These are phyloP conservation scores for Procambarus clarkii DNA, from an alignment of 1,140 invertebrate genomes.

Conservation along the genomic window DNA sequence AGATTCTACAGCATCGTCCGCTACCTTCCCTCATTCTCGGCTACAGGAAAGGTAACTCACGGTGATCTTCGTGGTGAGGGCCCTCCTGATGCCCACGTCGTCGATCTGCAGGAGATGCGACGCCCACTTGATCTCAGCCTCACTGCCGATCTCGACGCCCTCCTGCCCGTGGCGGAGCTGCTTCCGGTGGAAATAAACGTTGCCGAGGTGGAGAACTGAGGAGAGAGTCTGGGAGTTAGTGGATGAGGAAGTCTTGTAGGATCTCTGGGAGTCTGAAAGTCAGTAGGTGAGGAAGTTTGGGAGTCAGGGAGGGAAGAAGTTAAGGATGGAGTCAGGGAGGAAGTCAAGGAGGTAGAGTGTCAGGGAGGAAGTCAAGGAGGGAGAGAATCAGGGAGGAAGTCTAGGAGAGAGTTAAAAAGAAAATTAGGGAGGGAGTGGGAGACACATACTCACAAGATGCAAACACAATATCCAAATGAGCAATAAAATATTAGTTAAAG, in stretches of 20 bases:
- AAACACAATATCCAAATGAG: background rate
- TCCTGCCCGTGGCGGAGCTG: conserved; percentile 93
- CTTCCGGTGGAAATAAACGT: conserved; percentile 96
- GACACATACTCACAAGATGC: too few species aligned
- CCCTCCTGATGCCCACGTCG: conserved; percentile 89
- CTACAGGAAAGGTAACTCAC: conserved; percentile 76
- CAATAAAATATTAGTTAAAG: background rate
- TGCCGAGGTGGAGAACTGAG: conserved; percentile 90
- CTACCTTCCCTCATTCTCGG: too few species aligned
- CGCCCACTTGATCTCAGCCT: conserved; percentile 97
- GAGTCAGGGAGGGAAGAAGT: too few species aligned
- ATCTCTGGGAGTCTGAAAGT: too few species aligned
- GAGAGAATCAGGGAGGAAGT: background rate
- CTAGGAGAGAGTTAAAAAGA: too few species aligned
- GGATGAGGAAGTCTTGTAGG: background rate
- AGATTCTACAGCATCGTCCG: too few species aligned
- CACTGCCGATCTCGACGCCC: conserved; percentile 95
- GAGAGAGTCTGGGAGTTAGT: background rate
- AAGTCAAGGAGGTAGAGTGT: background rate
- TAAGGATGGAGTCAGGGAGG: too few species aligned
- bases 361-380: background rate
- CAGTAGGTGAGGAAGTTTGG: too few species aligned
- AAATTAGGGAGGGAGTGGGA: too few species aligned
- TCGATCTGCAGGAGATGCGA: conserved; percentile 92
- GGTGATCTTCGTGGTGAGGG: conserved; percentile 94